A percentile compares a stretch with the other conserved stretches of the same genome.
Evolutionary conservation across 2,113 vertebrate species (phyloP).

Genomic region (Melanotaenia duboulayi): DNA sequence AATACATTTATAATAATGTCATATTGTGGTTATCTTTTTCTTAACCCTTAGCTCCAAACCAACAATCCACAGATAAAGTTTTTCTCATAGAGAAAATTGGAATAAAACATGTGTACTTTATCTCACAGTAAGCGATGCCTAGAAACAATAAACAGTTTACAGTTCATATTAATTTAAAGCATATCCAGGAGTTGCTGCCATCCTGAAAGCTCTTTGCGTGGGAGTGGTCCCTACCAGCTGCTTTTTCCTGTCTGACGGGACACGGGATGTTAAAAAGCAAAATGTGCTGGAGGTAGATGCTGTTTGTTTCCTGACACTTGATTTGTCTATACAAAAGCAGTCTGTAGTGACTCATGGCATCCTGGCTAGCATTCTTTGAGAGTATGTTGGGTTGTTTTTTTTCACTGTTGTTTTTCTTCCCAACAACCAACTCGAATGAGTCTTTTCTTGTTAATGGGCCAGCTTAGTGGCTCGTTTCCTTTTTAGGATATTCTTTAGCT

Average conservation of each 20-base stretch:
- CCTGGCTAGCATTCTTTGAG: constrained; percentile 1
- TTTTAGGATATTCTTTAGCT: neutral
- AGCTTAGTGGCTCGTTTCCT: neutral
- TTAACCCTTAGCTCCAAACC: no score
- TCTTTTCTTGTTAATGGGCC: neutral
- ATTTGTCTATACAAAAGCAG: constrained; percentile 44
- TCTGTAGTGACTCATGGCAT: constrained; percentile 41
- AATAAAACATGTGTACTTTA: neutral
- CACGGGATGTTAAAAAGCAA: constrained; percentile 4
- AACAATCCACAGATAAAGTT: neutral
- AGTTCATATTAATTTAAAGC: neutral
- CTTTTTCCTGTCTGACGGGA: neutral
- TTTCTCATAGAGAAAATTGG: neutral
- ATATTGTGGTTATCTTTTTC: no score
- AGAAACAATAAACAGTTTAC: no score
- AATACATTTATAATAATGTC: no score
- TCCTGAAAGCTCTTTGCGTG: neutral
- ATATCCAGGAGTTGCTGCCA: neutral
- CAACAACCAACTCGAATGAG: neutral
- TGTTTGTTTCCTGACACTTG: constrained; percentile 35
- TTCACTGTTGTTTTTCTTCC: constrained; percentile 5
- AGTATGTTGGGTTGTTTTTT: constrained; percentile 13
- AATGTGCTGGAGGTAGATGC: constrained; percentile 1
- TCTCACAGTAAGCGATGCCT: neutral
- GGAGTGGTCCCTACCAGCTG: neutral